These are phyloP conservation scores for Dinocampus coccinellae DNA, from an alignment of 2,888 invertebrate genomes.

Conservation along the genomic window DNA sequence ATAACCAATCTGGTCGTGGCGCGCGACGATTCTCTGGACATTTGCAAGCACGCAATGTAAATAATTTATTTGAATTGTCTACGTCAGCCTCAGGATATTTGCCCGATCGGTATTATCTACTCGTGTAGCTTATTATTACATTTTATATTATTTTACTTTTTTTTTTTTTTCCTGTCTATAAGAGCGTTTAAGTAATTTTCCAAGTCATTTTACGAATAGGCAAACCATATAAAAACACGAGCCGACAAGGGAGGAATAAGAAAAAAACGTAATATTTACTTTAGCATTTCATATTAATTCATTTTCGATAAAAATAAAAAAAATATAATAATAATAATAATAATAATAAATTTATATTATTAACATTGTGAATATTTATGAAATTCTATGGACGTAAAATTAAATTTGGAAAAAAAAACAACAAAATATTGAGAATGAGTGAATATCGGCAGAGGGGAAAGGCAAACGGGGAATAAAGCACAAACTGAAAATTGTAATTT, in stretches of 20 bases:
- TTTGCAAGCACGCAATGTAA: constrained; percentile 33
- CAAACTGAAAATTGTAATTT: not conserved
- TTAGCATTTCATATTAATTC: too few species aligned
- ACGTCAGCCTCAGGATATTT: constrained; percentile 34
- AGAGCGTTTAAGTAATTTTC: not conserved
- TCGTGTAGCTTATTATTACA: constrained; percentile 8
- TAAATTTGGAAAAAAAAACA: not conserved
- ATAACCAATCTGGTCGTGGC: constrained; percentile 22
- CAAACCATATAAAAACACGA: too few species aligned
- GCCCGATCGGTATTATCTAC: constrained; percentile 21
- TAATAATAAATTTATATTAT: not conserved
- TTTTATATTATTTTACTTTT: not conserved
- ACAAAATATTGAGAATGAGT: too few species aligned
- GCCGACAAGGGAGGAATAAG: too few species aligned
- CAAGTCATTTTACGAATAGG: too few species aligned
- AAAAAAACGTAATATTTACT: too few species aligned
- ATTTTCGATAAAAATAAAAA: too few species aligned
- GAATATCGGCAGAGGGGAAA: too few species aligned
- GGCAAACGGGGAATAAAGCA: too few species aligned
- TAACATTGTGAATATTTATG: not conserved
- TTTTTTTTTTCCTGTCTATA: not conserved
- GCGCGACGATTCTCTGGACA: constrained; percentile 14
- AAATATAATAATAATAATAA: too few species aligned
- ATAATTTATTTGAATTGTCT: constrained; percentile 34
- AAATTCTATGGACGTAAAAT: not conserved